These are phyloP conservation scores for Sylvia atricapilla DNA, from an alignment of 2,113 vertebrate species.

Conservation along the genomic window DNA sequence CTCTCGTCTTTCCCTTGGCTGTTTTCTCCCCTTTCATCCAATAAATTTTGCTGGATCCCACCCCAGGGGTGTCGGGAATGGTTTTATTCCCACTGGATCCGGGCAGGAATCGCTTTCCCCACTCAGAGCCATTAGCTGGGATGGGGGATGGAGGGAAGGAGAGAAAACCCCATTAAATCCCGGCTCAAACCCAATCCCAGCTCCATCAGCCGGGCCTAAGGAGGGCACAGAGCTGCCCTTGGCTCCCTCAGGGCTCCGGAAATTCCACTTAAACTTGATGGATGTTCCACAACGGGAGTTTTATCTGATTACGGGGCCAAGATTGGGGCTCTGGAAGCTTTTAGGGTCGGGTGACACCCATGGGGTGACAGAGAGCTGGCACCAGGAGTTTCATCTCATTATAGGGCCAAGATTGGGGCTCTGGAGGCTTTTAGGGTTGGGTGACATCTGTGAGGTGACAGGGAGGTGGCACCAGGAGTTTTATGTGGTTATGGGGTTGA, in stretches of 20 bases:
- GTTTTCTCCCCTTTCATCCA: background rate
- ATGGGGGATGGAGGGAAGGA: background rate
- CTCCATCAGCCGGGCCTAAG: background rate
- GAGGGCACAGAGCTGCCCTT: slow-evolving; percentile 31
- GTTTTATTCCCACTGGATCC: background rate
- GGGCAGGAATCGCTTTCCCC: background rate
- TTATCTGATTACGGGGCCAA: background rate
- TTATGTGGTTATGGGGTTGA: background rate
- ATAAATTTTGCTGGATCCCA: background rate
- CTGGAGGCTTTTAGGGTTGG: background rate
- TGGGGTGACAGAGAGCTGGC: background rate
- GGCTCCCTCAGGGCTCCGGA: slow-evolving; percentile 26
- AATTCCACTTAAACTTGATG: slow-evolving; percentile 9
- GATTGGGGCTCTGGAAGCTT: background rate
- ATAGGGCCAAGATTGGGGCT: background rate
- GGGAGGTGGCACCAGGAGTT: background rate
- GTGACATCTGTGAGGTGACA: background rate
- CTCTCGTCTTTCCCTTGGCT: background rate
- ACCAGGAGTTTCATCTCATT: background rate
- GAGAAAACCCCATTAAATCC: background rate
- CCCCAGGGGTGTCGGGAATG: background rate
- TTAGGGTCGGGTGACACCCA: background rate
- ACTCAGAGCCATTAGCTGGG: slow-evolving; percentile 12
- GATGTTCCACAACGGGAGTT: slow-evolving; percentile 25
- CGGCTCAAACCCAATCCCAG: background rate